A percentile compares a stretch with the other conserved stretches of the same genome.
Conservation (phyloP, 2,797 vertebrate genomes). For the Smutsia temminckii region DNA sequence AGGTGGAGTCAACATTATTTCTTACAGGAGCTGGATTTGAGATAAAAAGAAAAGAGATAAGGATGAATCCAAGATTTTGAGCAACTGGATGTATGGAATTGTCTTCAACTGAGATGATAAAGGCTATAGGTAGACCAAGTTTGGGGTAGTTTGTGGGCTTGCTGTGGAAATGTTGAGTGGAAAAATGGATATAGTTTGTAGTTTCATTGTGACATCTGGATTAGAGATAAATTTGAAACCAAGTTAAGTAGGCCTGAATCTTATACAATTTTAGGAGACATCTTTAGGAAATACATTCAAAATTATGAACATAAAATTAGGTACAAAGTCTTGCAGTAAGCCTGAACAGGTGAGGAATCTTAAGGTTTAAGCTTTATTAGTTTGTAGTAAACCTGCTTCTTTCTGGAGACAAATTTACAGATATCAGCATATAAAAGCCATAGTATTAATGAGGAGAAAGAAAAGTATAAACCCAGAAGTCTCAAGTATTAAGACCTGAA, state of each 20-base stretch:
- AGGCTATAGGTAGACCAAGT: not conserved
- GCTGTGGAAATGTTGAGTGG: not conserved
- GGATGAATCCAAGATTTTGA: not conserved
- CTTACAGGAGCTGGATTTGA: not conserved
- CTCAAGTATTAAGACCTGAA: not conserved
- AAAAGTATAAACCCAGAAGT: not conserved
- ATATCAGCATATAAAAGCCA: not conserved
- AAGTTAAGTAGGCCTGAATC: not conserved
- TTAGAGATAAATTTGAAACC: not conserved
- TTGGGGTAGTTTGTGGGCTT: not conserved
- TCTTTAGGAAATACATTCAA: conserved; percentile 1
- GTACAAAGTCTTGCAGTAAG: not conserved
- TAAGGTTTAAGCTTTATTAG: not conserved
- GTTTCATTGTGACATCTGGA: not conserved
- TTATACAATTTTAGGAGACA: not conserved
- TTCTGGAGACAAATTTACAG: not conserved
- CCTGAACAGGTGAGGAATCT: not conserved
- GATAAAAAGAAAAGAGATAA: not conserved
- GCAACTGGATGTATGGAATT: not conserved
- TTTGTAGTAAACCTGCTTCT: not conserved
- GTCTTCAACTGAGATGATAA: not conserved
- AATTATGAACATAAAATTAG: conserved; percentile 10
- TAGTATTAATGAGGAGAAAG: not conserved
- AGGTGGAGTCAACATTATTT: not conserved
- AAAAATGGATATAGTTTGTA: not conserved